These are phyloP conservation scores for Cotesia vestalis DNA, from an alignment of 1,140 invertebrate genomes.

Conservation along the genomic window DNA sequence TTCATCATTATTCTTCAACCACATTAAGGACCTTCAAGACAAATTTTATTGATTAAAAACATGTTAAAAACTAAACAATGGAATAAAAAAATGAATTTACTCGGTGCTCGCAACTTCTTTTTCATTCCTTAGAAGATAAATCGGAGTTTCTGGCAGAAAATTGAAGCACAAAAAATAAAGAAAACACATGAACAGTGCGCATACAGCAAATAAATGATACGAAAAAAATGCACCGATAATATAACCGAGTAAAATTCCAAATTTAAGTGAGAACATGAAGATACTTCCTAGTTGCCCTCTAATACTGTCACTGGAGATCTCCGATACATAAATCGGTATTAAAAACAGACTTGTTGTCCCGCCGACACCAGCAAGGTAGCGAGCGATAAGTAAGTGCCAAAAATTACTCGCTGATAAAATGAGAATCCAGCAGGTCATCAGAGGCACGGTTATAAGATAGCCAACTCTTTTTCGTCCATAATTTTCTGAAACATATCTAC, in stretches of 20 bases:
- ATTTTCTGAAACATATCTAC: slow-evolving; percentile 52
- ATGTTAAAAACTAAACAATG: neutral
- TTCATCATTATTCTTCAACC: slow-evolving; percentile 65
- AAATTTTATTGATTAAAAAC: neutral
- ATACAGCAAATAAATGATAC: slow-evolving; percentile 62
- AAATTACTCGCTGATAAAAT: slow-evolving; percentile 54
- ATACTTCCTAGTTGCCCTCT: slow-evolving; percentile 69
- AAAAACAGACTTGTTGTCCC: slow-evolving; percentile 64
- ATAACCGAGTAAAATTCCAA: slow-evolving; percentile 70
- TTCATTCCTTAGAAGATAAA: slow-evolving; percentile 58
- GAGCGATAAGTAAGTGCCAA: slow-evolving; percentile 50
- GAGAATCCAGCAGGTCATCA: slow-evolving; percentile 55
- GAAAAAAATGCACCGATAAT: slow-evolving; percentile 67
- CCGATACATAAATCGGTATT: slow-evolving; percentile 69
- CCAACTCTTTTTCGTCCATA: slow-evolving; percentile 59
- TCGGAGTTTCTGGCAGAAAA: slow-evolving; percentile 71
- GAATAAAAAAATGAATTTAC: slow-evolving; percentile 44
- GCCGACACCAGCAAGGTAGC: slow-evolving; percentile 63
- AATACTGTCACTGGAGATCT: slow-evolving; percentile 67
- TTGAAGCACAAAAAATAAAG: slow-evolving; percentile 62
- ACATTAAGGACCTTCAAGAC: slow-evolving; percentile 60
- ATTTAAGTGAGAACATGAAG: slow-evolving; percentile 64
- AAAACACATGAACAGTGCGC: slow-evolving; percentile 59
- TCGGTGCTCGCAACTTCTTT: slow-evolving; percentile 52
- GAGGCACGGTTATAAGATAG: slow-evolving; percentile 49